Evolutionary conservation across 2,888 invertebrate genomes (phyloP), one percentile per base, ranked within the genome.

Genomic region (Rosalia funebris): DNA sequence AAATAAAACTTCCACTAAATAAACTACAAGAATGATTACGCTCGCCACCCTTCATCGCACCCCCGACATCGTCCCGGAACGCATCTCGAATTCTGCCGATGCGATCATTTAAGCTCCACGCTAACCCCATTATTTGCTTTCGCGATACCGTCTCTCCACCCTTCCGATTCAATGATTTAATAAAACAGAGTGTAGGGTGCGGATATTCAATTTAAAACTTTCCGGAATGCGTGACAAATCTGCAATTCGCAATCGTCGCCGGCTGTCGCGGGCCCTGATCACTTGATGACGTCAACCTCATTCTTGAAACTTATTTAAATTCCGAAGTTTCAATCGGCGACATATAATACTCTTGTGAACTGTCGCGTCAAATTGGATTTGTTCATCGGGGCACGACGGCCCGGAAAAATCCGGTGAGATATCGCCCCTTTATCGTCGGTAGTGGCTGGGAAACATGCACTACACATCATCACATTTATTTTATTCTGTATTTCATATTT

Each of bases 151-250:
- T 47, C 39, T 47, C 58, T 63, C 65, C 67, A 67, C 74, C 73
- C 71, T 71, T 73, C 75, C 73, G 67, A 74, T 75, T 70, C 74
- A 75, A 78, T 75, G 77, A 76, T 78, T 78, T 78, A 79, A 79
- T 78, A 79, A 79, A 78, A 79, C 75, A 75, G 71, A 46, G 46
- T 68, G 72, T 71, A 70, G 73, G 72, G 77, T 72, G 75, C 67
- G 69, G 72, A 75, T 74, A 75, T 80, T 77, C 80, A 81, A 81
- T 81, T 81, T 81, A 79, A 81, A 81, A 81, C 72, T 81, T 79
- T 75, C 65, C 67, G 77, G 79, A 79, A 79, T 76, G 81, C 81
- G 80, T 77, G 75, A 75, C 82, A 77, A 81, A 82, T 82, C 78
- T 75, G 77, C 77, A 77, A 81, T 81, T 81, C 71, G 81, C 77